These are phyloP conservation scores for Zaprionus bogoriensis DNA, from an alignment of 2,888 invertebrate genomes.

Conservation along the genomic window DNA sequence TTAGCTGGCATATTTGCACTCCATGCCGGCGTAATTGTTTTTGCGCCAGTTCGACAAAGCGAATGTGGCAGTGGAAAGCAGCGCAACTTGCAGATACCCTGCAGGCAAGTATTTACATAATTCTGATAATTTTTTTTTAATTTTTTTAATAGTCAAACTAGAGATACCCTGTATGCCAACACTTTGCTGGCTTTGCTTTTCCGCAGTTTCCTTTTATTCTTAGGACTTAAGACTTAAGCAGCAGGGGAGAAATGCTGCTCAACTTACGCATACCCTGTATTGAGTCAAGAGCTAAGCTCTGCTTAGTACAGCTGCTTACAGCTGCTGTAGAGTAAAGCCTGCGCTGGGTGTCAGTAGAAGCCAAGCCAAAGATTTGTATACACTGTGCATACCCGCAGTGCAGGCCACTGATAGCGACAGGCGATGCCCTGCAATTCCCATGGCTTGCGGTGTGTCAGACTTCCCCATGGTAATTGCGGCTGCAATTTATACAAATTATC, in stretches of 20 bases:
- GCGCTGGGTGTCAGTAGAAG: too few species aligned
- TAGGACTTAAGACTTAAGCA: too few species aligned
- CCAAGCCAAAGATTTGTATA: too few species aligned
- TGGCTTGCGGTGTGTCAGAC: not conserved
- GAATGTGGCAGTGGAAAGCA: slow-evolving; percentile 58
- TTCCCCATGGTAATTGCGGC: slow-evolving; percentile 52
- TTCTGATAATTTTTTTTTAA: too few species aligned
- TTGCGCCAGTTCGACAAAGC: slow-evolving; percentile 59
- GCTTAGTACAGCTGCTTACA: too few species aligned
- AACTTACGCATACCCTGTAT: not conserved
- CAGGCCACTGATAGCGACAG: not conserved
- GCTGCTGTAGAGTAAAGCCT: too few species aligned
- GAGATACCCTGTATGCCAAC: too few species aligned
- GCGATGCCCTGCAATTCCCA: not conserved
- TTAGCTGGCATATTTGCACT: slow-evolving; percentile 71
- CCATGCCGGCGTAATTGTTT: slow-evolving; percentile 69
- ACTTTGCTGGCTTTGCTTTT: too few species aligned
- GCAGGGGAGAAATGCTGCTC: too few species aligned
- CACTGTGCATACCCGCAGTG: not conserved
- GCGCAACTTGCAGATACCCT: slow-evolving; percentile 34
- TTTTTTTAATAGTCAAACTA: too few species aligned
- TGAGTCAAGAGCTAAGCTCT: too few species aligned
- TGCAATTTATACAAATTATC: slow-evolving; percentile 77
- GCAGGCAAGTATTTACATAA: not conserved
- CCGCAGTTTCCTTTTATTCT: too few species aligned